Percentiles rank a stretch among this genome's conserved stretches.
Conservation (phyloP, 2,888 invertebrate species). For the Frankliniella fusca region DNA sequence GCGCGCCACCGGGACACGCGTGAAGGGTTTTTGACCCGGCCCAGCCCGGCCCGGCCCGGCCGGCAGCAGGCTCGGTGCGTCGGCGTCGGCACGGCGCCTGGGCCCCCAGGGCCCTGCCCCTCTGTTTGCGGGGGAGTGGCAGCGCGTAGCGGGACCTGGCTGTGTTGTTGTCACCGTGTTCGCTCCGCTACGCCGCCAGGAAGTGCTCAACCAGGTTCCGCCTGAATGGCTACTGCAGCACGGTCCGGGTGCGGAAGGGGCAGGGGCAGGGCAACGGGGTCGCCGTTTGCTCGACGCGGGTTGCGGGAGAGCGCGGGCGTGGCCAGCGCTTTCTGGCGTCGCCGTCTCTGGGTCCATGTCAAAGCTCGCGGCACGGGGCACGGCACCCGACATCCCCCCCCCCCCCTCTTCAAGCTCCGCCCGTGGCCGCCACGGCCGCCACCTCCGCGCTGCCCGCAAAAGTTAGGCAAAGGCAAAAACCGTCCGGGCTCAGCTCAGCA, state of each 20-base stretch:
- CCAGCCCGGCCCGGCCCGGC: neutral
- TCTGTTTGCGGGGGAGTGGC: neutral
- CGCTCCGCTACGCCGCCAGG: neutral
- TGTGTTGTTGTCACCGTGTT: neutral
- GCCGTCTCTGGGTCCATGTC: too few species aligned
- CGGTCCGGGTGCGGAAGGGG: neutral
- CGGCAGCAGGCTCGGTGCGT: neutral
- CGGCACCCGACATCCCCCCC: too few species aligned
- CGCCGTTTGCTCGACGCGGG: neutral
- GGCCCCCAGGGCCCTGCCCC: neutral
- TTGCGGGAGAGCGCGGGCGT: too few species aligned
- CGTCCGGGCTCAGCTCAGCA: too few species aligned
- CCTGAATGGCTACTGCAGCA: too few species aligned
- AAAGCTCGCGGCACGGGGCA: too few species aligned
- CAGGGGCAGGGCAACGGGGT: neutral
- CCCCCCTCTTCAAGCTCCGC: too few species aligned
- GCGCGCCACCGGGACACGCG: neutral
- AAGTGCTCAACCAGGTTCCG: neutral
- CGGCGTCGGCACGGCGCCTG: neutral
- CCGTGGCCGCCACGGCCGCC: too few species aligned
- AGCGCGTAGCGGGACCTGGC: neutral
- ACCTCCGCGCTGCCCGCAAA: too few species aligned
- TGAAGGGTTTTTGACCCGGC: neutral
- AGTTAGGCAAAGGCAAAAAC: too few species aligned
- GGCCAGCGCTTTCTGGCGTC: too few species aligned